phyloP scores from a whole-genome alignment of 1,140 invertebrate genomes.

The Drosophila virilis region DNA sequence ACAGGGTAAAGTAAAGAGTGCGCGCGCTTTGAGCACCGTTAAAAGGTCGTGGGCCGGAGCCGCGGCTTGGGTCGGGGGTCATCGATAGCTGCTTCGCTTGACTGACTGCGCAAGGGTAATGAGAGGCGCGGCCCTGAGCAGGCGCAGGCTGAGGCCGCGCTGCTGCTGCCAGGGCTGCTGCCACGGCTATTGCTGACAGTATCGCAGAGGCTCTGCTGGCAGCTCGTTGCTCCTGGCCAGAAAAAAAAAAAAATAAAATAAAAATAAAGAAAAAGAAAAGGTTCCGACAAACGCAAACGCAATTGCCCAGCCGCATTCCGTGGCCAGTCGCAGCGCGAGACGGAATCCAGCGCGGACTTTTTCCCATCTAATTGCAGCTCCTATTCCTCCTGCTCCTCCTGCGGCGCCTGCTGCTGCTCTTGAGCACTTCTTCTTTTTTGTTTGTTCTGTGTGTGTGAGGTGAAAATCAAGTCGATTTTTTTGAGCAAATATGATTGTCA shows the following conservation, averaged over 20 bases:
- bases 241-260: no score
- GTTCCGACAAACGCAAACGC: not conserved
- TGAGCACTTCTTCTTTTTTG: slow-evolving; percentile 42
- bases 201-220: slow-evolving; percentile 1
- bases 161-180: not conserved
- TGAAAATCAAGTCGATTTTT: not conserved
- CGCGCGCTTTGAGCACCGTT: slow-evolving; percentile 13
- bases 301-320: slow-evolving; percentile 54
- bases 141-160: not conserved
- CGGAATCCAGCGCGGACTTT: slow-evolving; percentile 54
- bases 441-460: slow-evolving; percentile 40
- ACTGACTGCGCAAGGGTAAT: slow-evolving; percentile 61
- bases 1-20: slow-evolving; percentile 2
- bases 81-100: slow-evolving; percentile 55
- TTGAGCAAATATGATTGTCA: slow-evolving; percentile 63
- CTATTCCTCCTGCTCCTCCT: not conserved
- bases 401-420: not conserved
- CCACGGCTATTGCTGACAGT: not conserved
- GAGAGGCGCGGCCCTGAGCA: slow-evolving; percentile 28
- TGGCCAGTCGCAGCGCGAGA: slow-evolving; percentile 69
- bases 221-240: slow-evolving; percentile 3
- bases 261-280: no score
- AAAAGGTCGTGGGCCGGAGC: slow-evolving; percentile 13
- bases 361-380: not conserved
- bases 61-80: not conserved